A percentile compares a stretch with the other conserved stretches of the same genome.
Conservation (phyloP, 2,797 vertebrate species). For the Hyperoplus lanceolatus region DNA sequence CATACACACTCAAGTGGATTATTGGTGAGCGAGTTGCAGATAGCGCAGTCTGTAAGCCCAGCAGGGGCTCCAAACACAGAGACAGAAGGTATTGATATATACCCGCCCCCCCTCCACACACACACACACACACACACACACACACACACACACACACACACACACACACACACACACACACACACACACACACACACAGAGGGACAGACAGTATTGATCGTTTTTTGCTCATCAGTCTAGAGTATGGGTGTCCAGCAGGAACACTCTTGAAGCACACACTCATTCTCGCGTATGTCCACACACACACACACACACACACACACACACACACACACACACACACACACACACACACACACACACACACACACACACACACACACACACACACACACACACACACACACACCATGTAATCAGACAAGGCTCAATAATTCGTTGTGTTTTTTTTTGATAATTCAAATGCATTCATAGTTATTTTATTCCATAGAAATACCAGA, state of each 20-base stretch:
- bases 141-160: conserved; percentile 38
- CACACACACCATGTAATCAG: conserved; percentile 63
- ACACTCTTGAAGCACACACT: conserved; percentile 39
- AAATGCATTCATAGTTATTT: conserved; percentile 64
- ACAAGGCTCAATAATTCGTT: conserved; percentile 68
- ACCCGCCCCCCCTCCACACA: conserved; percentile 1
- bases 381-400: too few relatives aligned
- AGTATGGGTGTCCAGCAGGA: conserved; percentile 57
- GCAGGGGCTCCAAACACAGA: conserved; percentile 78
- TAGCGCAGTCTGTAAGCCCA: conserved; percentile 74
- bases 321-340: conserved; percentile 1
- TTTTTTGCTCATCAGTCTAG: conserved; percentile 68
- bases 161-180: conserved; percentile 29
- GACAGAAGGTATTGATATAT: conserved; percentile 83
- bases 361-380: too few relatives aligned
- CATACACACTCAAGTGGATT: conserved; percentile 41
- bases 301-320: conserved; percentile 24
- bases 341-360: too few relatives aligned
- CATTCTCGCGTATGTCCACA: neutral
- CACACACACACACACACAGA: conserved; percentile 37
- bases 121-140: conserved; percentile 30
- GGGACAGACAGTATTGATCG: conserved; percentile 74
- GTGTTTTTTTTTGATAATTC: conserved; percentile 70
- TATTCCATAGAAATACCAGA: conserved; percentile 56
- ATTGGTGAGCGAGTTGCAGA: conserved; percentile 67